Conservation (phyloP, 2,797 vertebrate species). For the Phoxinus dragarum region DNA sequence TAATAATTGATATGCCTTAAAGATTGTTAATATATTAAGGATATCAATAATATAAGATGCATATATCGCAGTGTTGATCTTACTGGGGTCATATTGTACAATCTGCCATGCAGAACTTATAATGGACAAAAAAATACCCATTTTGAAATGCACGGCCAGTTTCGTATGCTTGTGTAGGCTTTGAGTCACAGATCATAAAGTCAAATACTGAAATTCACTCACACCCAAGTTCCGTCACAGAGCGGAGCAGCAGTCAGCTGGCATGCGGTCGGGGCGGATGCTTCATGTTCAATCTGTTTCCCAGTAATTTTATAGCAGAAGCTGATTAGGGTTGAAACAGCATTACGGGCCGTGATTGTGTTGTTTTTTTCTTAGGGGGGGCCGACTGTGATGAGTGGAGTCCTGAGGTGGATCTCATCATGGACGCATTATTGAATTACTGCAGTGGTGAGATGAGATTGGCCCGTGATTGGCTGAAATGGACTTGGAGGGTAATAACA, state of each 20-base stretch:
- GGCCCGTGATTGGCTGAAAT: constrained; percentile 64
- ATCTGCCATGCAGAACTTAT: background rate
- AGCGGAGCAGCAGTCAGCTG: constrained; percentile 30
- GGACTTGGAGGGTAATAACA: constrained; percentile 65
- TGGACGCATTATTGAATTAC: constrained; percentile 70
- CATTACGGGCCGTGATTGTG: constrained; percentile 61
- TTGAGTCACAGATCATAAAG: constrained; percentile 25
- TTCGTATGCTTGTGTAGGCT: background rate
- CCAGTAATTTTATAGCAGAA: constrained; percentile 61
- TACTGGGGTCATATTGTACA: background rate
- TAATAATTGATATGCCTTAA: background rate
- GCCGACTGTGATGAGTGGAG: constrained; percentile 44
- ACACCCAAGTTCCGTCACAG: background rate
- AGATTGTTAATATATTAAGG: background rate
- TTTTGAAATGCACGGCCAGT: background rate
- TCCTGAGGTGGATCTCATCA: constrained; percentile 62
- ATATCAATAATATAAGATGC: background rate
- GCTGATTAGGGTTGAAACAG: constrained; percentile 66
- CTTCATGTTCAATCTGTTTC: constrained; percentile 66
- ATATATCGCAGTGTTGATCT: background rate
- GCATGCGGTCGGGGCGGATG: constrained; percentile 49
- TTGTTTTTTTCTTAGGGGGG: constrained; percentile 29
- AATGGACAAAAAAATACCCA: background rate
- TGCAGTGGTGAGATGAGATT: constrained; percentile 69
- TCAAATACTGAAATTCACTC: constrained; percentile 25